phyloP scores from a whole-genome alignment of 2,888 invertebrate species.

The Blastobasis lacticolella region DNA sequence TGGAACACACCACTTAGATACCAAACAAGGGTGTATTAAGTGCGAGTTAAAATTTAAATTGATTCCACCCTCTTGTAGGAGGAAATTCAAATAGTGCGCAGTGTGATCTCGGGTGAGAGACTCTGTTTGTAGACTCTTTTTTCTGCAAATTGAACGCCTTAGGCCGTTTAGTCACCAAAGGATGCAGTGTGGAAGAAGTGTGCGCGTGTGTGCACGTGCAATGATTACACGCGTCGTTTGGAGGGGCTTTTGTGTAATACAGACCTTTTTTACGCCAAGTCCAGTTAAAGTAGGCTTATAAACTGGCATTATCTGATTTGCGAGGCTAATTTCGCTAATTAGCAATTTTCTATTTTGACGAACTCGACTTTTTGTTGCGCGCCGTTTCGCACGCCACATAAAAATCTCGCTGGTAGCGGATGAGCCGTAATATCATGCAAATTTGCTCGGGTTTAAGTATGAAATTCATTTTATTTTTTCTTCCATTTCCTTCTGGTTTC shows the following conservation, averaged over 20 bases:
- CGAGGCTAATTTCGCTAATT: constrained; percentile 34
- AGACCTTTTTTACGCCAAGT: no score
- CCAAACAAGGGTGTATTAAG: constrained; percentile 75
- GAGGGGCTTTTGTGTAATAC: constrained; percentile 18
- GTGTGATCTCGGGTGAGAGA: constrained; percentile 67
- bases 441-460: constrained; percentile 54
- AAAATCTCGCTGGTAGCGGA: constrained; percentile 31
- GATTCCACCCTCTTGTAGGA: constrained; percentile 65
- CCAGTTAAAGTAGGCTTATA: no score
- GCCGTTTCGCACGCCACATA: constrained; percentile 48
- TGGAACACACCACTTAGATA: constrained; percentile 73
- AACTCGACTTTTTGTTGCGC: constrained; percentile 46
- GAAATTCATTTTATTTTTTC: constrained; percentile 54
- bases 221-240: constrained; percentile 57
- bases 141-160: constrained; percentile 70
- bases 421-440: constrained; percentile 65
- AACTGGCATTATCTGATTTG: no score
- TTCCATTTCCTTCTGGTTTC: constrained; percentile 44
- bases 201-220: constrained; percentile 31
- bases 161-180: constrained; percentile 58
- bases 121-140: constrained; percentile 68
- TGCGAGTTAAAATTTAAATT: constrained; percentile 74
- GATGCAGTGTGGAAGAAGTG: constrained; percentile 23
- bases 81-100: constrained; percentile 70
- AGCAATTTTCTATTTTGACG: constrained; percentile 34